Evolutionary conservation across 2,113 vertebrate species (phyloP), one percentile per base, ranked within the genome.

Genomic region (Pholis gunnellus): DNA sequence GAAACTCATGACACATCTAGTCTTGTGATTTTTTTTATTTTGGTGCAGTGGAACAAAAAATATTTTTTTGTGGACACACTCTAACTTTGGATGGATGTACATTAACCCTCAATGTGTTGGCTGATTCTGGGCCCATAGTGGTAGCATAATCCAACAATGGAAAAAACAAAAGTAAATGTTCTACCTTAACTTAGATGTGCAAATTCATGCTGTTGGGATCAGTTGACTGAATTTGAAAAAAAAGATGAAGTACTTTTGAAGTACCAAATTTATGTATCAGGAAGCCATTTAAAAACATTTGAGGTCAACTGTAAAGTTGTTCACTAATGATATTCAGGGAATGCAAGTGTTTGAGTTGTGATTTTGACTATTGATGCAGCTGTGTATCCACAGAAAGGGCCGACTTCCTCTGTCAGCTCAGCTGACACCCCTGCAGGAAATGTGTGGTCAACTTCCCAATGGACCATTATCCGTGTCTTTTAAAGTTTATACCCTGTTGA

Each of bases 361-460:
- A 34, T 87, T 78, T 79, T 27, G 75, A 59, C 29, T 4, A 48
- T 72, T 61, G 60, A 38, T 79, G 66, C 78, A 81, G 75, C 72
- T 84, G 64, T 83, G 44, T 63, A 74, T 76, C 82, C 82, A 77
- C 61, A 76, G 81, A 79, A 54, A 22, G 0, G 5, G 5, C 5
- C 38, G 48, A 78, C 74, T 60, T 83, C 76, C 52, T 50, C 18
- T 89, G 68, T 83, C 52, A 59, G 68, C 60, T 6, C 31, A 83
- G 31, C 69, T 84, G 69, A 78, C 78, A 73, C 15, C 54, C 36
- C 75, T n/a, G 68, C 75, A 90, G 82, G 84, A 91, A 91, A 86
- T 71, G 65, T 77, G 40, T 81, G 54, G 70, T 86, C 44, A 60
- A n/a, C 72, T 79, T 83, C 80, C 74, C 38, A 38, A 22, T 67